phyloP scores from a whole-genome alignment of 2,797 vertebrate genomes.

The Euthynnus affinis region DNA sequence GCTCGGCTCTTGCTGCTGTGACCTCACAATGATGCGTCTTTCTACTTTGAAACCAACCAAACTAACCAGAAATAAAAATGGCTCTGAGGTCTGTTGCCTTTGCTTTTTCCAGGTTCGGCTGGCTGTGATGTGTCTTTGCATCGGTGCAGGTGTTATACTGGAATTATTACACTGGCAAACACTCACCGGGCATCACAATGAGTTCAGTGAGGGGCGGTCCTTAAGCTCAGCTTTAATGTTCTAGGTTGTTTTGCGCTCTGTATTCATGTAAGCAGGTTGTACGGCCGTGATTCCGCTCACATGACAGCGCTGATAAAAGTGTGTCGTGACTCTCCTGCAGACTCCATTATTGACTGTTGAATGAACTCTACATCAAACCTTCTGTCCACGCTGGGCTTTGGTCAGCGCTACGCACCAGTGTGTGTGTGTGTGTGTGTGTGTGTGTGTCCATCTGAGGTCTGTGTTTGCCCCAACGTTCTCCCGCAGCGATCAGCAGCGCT shows the following conservation, averaged over 20 bases:
- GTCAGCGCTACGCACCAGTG: slow-evolving; percentile 45
- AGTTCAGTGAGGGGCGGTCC: neutral
- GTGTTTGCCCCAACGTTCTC: slow-evolving; percentile 65
- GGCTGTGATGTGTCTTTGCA: slow-evolving; percentile 4
- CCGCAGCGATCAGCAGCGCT: slow-evolving; percentile 59
- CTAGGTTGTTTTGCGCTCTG: neutral
- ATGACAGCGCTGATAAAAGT: neutral
- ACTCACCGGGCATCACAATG: neutral
- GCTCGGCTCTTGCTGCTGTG: too few species aligned
- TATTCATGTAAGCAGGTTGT: neutral
- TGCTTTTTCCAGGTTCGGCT: neutral
- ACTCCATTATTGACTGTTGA: slow-evolving; percentile 64
- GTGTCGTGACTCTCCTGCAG: slow-evolving; percentile 71
- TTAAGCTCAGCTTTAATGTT: neutral
- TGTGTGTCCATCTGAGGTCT: slow-evolving; percentile 59
- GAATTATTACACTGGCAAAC: slow-evolving; percentile 6
- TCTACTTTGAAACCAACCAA: too few species aligned
- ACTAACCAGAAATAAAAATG: slow-evolving; percentile 1
- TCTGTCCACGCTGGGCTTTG: slow-evolving; percentile 73
- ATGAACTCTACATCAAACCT: slow-evolving; percentile 61
- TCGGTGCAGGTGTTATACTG: slow-evolving; percentile 2
- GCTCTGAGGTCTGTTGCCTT: slow-evolving; percentile 2
- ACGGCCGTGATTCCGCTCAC: neutral
- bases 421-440: neutral
- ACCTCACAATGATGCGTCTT: neutral